These are phyloP conservation scores for Notoglanidium macrostoma DNA, from an alignment of 2,797 vertebrate genomes.

Conservation along the genomic window DNA sequence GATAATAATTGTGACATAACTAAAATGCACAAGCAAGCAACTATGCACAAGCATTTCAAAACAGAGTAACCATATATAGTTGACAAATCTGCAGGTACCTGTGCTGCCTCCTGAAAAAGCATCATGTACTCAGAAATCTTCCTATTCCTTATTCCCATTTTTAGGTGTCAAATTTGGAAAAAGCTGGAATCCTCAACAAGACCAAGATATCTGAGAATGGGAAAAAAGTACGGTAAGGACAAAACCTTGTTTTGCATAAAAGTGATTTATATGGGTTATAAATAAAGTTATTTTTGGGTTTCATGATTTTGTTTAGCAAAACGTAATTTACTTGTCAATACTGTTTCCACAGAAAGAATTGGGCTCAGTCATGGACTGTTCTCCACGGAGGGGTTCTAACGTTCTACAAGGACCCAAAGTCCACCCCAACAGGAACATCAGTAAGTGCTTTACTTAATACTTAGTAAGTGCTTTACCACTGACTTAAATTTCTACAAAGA, in stretches of 20 bases:
- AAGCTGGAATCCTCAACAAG: conserved; percentile 91
- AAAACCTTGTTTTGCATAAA: neutral
- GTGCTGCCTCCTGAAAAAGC: neutral
- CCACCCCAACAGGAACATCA: conserved; percentile 71
- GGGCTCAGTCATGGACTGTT: conserved; percentile 92
- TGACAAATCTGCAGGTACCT: neutral
- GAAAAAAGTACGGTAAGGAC: conserved; percentile 85
- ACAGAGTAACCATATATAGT: neutral
- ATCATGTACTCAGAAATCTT: neutral
- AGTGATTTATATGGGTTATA: neutral
- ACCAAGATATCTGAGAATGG: conserved; percentile 89
- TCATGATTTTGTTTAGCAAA: neutral
- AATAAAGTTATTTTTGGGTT: neutral
- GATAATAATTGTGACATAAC: neutral
- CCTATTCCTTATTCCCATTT: neutral
- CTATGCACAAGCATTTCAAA: neutral
- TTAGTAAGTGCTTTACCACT: neutral
- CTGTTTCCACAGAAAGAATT: conserved; percentile 82
- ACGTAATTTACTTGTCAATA: neutral
- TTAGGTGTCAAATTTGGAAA: conserved; percentile 87
- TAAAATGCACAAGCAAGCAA: neutral
- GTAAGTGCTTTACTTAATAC: conserved; percentile 67
- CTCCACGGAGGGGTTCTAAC: conserved; percentile 88
- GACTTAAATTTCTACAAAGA: neutral
- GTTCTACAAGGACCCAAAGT: conserved; percentile 94